These are phyloP conservation scores for Periophthalmodon schlosseri DNA, from an alignment of 2,113 vertebrate genomes.

Conservation along the genomic window DNA sequence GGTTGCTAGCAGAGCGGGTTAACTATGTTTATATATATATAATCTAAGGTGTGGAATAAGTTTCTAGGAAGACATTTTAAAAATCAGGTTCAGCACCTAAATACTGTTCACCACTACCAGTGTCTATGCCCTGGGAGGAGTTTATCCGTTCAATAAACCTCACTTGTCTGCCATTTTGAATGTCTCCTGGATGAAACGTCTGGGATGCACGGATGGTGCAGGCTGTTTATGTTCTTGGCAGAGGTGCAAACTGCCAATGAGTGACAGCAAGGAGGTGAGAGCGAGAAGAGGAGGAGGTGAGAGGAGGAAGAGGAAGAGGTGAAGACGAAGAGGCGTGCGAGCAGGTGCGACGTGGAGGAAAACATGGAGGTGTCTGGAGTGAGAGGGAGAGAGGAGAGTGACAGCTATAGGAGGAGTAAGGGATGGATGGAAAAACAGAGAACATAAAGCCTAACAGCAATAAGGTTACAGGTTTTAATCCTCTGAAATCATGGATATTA, in stretches of 20 bases:
- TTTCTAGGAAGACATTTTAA: too few relatives aligned
- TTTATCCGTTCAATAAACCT: too few relatives aligned
- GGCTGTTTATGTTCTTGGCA: not conserved
- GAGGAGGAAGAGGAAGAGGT: constrained; percentile 18
- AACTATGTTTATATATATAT: too few relatives aligned
- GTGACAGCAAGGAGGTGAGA: constrained; percentile 54
- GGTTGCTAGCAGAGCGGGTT: too few relatives aligned
- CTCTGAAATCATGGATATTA: too few relatives aligned
- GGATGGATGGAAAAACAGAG: constrained; percentile 6
- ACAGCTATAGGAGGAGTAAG: constrained; percentile 25
- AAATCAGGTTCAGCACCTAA: too few relatives aligned
- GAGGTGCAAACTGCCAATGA: constrained; percentile 35
- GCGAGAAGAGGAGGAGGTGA: constrained; percentile 29
- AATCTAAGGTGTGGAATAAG: too few relatives aligned
- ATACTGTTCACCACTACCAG: too few relatives aligned
- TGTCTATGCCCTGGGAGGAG: too few relatives aligned
- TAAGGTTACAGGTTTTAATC: too few relatives aligned
- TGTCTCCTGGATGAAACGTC: not conserved
- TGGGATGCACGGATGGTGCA: not conserved
- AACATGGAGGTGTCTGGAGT: constrained; percentile 22
- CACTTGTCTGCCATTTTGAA: not conserved
- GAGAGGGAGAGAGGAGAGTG: constrained; percentile 9
- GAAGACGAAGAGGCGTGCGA: constrained; percentile 33
- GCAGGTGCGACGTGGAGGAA: constrained; percentile 54
- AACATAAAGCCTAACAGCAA: too few relatives aligned